Percentiles rank a stretch among this genome's conserved stretches.
These are phyloP conservation scores for Prolemur simus DNA, from an alignment of 2,113 vertebrate genomes.

Conservation along the genomic window DNA sequence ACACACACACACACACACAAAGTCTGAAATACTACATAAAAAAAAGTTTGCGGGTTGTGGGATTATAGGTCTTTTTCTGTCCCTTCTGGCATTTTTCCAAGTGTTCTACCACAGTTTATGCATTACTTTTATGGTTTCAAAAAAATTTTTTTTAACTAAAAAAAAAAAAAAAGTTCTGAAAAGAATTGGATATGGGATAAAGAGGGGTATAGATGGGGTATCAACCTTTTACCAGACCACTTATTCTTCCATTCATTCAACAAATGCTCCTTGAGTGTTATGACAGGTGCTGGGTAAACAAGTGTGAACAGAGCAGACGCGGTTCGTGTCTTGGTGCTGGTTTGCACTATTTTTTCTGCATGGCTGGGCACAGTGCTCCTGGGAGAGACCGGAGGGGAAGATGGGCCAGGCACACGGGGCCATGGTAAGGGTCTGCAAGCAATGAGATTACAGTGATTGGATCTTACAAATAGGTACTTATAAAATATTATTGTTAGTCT, in stretches of 20 bases:
- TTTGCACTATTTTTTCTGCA: neutral
- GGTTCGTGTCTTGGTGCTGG: too few species aligned
- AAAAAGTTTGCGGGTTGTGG: neutral
- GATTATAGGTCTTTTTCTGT: neutral
- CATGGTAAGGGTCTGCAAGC: fast-evolving
- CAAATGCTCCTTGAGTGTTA: neutral
- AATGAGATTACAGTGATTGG: neutral
- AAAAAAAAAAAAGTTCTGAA: neutral
- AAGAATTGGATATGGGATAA: neutral
- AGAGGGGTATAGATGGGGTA: neutral
- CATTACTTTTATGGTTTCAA: neutral
- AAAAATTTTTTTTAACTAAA: neutral
- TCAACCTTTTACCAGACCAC: neutral
- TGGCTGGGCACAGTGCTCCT: neutral
- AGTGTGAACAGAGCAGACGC: neutral
- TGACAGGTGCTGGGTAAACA: neutral
- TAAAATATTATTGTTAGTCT: neutral
- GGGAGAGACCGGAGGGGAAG: neutral
- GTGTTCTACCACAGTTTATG: neutral
- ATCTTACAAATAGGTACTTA: too few species aligned
- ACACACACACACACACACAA: neutral
- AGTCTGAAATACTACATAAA: neutral
- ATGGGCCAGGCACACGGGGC: fast-evolving
- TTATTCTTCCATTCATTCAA: neutral
- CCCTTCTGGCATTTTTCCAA: neutral